phyloP scores from a whole-genome alignment of 2,113 vertebrate species.

The Pimephales promelas region DNA sequence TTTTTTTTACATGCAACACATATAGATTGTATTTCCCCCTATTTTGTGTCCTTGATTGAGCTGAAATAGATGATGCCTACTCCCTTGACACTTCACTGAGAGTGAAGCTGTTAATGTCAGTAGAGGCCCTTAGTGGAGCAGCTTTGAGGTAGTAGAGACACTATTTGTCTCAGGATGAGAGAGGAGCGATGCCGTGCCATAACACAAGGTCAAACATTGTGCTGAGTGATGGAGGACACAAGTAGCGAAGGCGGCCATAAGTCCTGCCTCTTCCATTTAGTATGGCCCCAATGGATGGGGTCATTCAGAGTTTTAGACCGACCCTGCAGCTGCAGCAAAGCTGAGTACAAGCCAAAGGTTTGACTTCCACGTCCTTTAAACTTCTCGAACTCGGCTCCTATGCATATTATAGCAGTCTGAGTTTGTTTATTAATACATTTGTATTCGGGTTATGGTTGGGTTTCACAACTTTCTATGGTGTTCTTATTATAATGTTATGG shows the following conservation, averaged over 20 bases:
- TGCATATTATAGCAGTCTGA: too few relatives aligned
- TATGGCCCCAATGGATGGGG: constrained; percentile 30
- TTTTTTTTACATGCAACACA: neutral
- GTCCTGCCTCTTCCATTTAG: constrained; percentile 43
- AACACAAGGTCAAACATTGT: constrained; percentile 63
- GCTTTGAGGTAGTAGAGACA: constrained; percentile 43
- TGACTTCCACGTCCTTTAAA: constrained; percentile 15
- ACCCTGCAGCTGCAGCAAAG: constrained; percentile 27
- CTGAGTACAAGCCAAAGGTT: constrained; percentile 4
- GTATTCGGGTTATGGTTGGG: too few relatives aligned
- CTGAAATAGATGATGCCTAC: constrained; percentile 19
- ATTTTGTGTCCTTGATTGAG: constrained; percentile 4
- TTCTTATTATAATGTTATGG: too few relatives aligned
- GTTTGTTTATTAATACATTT: too few relatives aligned
- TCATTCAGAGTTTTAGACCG: constrained; percentile 52
- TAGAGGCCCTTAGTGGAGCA: constrained; percentile 41
- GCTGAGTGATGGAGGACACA: constrained; percentile 52
- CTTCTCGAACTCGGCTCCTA: neutral
- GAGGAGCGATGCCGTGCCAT: constrained; percentile 55
- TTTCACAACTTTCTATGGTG: too few relatives aligned
- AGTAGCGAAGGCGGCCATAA: constrained; percentile 38
- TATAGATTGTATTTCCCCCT: neutral
- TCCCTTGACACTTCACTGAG: constrained; percentile 53
- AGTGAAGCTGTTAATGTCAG: constrained; percentile 56
- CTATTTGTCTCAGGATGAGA: constrained; percentile 63